Conservation (phyloP, 2,888 invertebrate genomes). For the Parnassius smintheus region DNA sequence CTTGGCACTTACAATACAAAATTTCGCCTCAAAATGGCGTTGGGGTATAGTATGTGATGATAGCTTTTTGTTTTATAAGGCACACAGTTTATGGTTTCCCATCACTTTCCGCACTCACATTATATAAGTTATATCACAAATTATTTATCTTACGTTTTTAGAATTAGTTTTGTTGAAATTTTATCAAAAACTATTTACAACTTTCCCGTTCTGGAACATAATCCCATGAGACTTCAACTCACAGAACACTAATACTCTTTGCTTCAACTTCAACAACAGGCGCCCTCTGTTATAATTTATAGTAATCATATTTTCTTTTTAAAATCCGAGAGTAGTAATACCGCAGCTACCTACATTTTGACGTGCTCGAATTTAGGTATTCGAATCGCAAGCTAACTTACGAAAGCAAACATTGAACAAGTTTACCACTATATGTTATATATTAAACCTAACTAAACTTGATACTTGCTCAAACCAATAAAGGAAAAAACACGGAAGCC, state of each 20-base stretch:
- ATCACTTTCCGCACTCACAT: slow-evolving; percentile 63
- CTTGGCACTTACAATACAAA: slow-evolving; percentile 82
- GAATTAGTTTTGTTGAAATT: slow-evolving; percentile 50
- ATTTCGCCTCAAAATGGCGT: slow-evolving; percentile 83
- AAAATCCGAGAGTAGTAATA: background rate
- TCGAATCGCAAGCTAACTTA: no score
- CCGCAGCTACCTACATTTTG: no score
- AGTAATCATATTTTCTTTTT: slow-evolving; percentile 14
- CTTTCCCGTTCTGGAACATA: slow-evolving; percentile 68
- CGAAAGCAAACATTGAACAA: no score
- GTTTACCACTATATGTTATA: no score
- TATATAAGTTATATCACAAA: slow-evolving; percentile 56
- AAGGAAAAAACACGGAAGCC: no score
- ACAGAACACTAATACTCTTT: no score
- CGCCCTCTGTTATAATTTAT: slow-evolving; percentile 36
- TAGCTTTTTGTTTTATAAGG: slow-evolving; percentile 79
- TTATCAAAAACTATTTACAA: slow-evolving; percentile 75
- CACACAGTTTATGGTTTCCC: slow-evolving; percentile 61
- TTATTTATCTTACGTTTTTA: slow-evolving; percentile 48
- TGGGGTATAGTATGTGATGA: slow-evolving; percentile 80
- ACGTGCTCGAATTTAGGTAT: no score
- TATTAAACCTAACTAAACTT: no score
- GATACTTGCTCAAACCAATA: no score
- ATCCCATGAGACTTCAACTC: slow-evolving; percentile 30
- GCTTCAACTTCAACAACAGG: slow-evolving; percentile 32